Percentiles rank a stretch among this genome's conserved stretches.
Evolutionary conservation across 2,113 vertebrate genomes (phyloP).

Genomic region (Sinosuthora webbiana): DNA sequence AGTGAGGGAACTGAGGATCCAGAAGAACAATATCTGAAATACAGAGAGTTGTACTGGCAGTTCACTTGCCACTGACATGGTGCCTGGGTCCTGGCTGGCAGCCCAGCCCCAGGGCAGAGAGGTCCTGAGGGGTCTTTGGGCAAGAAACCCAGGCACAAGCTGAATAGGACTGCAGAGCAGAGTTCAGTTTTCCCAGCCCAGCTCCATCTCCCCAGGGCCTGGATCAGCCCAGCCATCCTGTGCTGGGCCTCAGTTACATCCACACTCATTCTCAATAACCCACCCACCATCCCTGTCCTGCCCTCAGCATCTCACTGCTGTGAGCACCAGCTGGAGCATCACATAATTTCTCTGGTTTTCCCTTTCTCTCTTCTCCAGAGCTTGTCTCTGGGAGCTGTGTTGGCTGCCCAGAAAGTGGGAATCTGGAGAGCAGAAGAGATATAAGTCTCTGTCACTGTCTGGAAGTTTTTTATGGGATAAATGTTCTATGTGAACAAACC

Average conservation of each 20-base stretch:
- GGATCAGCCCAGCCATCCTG: background rate
- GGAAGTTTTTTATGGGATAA: background rate
- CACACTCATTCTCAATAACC: background rate
- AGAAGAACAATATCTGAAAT: background rate
- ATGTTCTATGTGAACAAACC: background rate
- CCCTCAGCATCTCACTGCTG: background rate
- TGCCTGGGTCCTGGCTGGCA: background rate
- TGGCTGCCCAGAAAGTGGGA: background rate
- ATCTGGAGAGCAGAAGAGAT: background rate
- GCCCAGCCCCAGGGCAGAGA: background rate
- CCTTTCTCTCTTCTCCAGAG: background rate
- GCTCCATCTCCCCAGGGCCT: background rate
- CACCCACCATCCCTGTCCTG: background rate
- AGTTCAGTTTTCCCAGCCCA: background rate
- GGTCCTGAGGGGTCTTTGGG: background rate
- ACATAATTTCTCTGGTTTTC: background rate
- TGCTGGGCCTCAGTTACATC: background rate
- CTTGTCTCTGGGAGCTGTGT: background rate
- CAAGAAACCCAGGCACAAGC: background rate
- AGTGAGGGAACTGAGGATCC: background rate
- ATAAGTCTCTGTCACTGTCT: background rate
- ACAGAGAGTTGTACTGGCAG: background rate
- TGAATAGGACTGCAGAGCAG: background rate
- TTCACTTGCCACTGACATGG: accelerated
- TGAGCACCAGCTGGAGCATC: background rate